phyloP scores from a whole-genome alignment of 1,140 invertebrate genomes.

The Drosophila virilis region DNA sequence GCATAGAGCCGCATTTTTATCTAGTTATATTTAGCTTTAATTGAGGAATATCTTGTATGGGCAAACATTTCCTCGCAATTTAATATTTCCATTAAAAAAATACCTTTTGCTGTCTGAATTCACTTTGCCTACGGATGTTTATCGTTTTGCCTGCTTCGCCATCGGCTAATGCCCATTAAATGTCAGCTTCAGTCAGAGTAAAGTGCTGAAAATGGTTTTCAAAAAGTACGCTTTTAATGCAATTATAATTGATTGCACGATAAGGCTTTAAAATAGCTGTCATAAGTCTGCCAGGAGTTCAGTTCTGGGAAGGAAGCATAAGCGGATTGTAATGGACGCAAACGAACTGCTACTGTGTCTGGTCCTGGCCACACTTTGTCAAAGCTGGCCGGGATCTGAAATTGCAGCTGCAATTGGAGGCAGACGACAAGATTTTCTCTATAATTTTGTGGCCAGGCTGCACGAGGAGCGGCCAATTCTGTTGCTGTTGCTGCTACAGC shows the following conservation, averaged over 20 bases:
- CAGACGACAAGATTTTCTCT: conserved; percentile 4
- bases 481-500: conserved; percentile 46
- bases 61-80: no score
- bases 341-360: not conserved
- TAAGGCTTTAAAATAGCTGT: conserved; percentile 22
- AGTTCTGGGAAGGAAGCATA: conserved; percentile 6
- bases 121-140: conserved; percentile 5
- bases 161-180: conserved; percentile 8
- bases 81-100: no score
- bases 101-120: not conserved
- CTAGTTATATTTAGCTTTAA: no score
- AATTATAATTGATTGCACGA: conserved; percentile 39
- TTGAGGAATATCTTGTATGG: no score
- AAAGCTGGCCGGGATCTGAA: not conserved
- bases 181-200: not conserved
- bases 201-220: conserved; percentile 12
- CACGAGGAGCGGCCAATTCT: conserved; percentile 31
- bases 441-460: conserved; percentile 28
- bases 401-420: not conserved
- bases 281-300: not conserved
- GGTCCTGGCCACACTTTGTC: not conserved
- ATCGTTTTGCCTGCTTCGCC: conserved; percentile 3
- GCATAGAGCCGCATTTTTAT: no score
- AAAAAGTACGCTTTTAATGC: conserved; percentile 34
- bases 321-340: conserved; percentile 12